Conservation (phyloP, 1,140 invertebrate species). For the Bacillus rossius region DNA sequence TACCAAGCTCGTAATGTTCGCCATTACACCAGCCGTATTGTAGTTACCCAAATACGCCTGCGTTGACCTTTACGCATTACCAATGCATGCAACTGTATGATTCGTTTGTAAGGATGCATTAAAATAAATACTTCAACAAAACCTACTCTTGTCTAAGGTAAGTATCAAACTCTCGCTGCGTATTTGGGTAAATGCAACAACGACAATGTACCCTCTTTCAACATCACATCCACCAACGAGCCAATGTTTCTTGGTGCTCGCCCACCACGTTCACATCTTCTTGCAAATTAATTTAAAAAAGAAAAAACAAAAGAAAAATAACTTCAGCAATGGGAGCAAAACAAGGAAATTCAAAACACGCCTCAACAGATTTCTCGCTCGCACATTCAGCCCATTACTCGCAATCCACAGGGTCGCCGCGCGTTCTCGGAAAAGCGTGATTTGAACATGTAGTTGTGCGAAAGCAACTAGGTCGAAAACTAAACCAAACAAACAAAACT, state of each 20-base stretch:
- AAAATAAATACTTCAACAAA: background rate
- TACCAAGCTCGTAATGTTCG: constrained; percentile 5
- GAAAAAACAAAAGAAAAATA: no score
- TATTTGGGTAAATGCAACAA: constrained; percentile 2
- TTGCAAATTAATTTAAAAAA: no score
- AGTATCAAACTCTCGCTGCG: background rate
- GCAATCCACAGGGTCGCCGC: no score
- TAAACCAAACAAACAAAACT: no score
- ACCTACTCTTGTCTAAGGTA: background rate
- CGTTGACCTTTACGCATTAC: background rate
- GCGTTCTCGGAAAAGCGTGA: no score
- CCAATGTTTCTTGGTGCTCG: constrained; percentile 45
- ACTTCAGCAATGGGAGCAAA: no score
- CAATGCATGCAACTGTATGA: background rate
- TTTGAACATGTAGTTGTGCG: no score
- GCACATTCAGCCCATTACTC: no score
- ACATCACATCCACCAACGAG: constrained; percentile 41
- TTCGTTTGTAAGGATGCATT: background rate
- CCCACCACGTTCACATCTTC: background rate
- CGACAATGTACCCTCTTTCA: background rate
- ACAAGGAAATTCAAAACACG: no score
- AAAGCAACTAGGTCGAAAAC: no score
- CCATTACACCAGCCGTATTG: background rate
- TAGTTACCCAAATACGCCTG: constrained; percentile 1
- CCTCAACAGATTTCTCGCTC: no score